Evolutionary conservation across 2,888 invertebrate genomes (phyloP).

Genomic region (Dasypogon diadema): DNA sequence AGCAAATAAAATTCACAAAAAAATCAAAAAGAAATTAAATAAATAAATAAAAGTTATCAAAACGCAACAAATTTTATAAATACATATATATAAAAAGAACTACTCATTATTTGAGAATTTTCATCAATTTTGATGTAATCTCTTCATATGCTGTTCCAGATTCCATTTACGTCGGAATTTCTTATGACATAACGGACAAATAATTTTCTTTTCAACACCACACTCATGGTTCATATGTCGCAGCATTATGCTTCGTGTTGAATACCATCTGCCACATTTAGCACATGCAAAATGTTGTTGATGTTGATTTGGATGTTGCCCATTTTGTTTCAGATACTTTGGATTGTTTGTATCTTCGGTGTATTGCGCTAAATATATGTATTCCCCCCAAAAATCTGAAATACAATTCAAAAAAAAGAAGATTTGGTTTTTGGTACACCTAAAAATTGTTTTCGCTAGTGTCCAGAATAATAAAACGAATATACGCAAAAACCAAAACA

Average conservation of each 20-base stretch:
- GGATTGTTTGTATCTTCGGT: constrained; percentile 53
- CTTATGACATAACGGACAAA: constrained; percentile 65
- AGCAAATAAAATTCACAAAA: neutral
- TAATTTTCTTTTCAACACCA: constrained; percentile 66
- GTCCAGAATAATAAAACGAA: constrained; percentile 30
- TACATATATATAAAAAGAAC: constrained; percentile 9
- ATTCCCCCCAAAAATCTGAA: constrained; percentile 59
- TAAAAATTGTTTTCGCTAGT: constrained; percentile 19
- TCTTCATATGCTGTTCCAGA: constrained; percentile 70
- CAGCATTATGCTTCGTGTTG: constrained; percentile 60
- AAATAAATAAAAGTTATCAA: constrained; percentile 10
- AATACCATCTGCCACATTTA: constrained; percentile 61
- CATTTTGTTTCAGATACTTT: constrained; percentile 53
- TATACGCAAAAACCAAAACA: neutral
- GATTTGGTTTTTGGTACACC: neutral
- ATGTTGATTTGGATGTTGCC: constrained; percentile 27
- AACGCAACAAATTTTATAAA: constrained; percentile 15
- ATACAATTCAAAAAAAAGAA: constrained; percentile 49
- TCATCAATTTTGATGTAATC: constrained; percentile 62
- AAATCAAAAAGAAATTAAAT: constrained; percentile 12
- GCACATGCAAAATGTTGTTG: constrained; percentile 55
- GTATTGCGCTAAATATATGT: constrained; percentile 58
- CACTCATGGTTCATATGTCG: constrained; percentile 62
- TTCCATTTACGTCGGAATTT: constrained; percentile 70
- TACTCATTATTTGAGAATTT: neutral